phyloP scores from a whole-genome alignment of 1,140 invertebrate species.

The Apis laboriosa region DNA sequence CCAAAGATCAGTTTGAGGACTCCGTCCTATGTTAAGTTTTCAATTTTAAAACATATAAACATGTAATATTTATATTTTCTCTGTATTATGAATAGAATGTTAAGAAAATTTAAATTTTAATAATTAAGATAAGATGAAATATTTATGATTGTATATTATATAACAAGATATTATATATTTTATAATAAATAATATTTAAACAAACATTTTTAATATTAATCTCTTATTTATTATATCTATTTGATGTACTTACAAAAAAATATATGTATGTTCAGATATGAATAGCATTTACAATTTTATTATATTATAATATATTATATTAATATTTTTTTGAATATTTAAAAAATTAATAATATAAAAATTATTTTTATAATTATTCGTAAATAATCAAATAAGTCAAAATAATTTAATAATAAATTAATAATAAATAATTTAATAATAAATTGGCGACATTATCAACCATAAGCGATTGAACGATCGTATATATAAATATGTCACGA shows the following conservation, averaged over 20 bases:
- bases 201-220: not conserved
- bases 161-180: constrained; percentile 30
- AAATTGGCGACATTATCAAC: not conserved
- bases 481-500: constrained; percentile 82
- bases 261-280: not conserved
- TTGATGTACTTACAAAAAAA: not conserved
- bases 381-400: not conserved
- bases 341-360: not conserved
- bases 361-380: not conserved
- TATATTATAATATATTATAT: not conserved
- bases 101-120: constrained; percentile 1
- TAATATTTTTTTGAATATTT: not conserved
- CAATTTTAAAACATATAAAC: not conserved
- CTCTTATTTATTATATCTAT: not conserved
- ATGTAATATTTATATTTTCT: constrained; percentile 34
- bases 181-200: constrained; percentile 39
- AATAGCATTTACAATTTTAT: not conserved
- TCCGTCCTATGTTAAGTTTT: constrained; percentile 54
- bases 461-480: not conserved
- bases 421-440: not conserved
- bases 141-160: not conserved
- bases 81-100: constrained; percentile 3
- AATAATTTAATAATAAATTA: not conserved
- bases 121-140: not conserved
- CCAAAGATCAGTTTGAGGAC: constrained; percentile 49